These are phyloP conservation scores for Caenorhabditis plicata DNA, from an alignment of 2,888 invertebrate genomes.

Conservation along the genomic window DNA sequence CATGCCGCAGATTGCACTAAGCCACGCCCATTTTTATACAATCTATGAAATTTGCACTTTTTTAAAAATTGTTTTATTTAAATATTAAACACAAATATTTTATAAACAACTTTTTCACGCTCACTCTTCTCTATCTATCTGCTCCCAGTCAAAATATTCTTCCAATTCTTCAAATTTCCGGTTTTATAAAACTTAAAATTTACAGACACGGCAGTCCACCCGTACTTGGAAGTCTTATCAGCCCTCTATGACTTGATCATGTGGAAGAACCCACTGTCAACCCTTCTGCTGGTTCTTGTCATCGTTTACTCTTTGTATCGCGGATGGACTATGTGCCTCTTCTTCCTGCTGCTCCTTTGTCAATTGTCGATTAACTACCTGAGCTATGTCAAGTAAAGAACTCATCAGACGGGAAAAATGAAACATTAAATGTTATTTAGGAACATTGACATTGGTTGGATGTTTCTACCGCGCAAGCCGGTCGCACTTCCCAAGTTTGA, in stretches of 20 bases:
- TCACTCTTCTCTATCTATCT: too few species aligned
- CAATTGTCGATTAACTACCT: constrained; percentile 67
- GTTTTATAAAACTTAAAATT: constrained; percentile 2
- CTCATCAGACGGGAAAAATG: not conserved
- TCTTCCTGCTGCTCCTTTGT: constrained; percentile 66
- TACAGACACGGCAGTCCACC: constrained; percentile 54
- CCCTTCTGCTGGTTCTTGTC: constrained; percentile 51
- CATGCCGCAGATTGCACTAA: too few species aligned
- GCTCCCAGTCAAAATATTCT: too few species aligned
- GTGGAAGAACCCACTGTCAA: constrained; percentile 58
- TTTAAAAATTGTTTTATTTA: too few species aligned
- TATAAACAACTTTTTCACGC: too few species aligned
- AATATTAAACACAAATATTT: too few species aligned
- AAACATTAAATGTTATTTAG: constrained; percentile 51
- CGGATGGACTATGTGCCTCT: constrained; percentile 66
- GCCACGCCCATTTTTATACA: too few species aligned
- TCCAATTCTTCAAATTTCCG: not conserved
- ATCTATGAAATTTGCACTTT: too few species aligned
- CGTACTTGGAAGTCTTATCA: constrained; percentile 52
- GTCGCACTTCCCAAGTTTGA: constrained; percentile 49
- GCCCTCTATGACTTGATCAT: constrained; percentile 56
- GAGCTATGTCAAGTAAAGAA: constrained; percentile 34
- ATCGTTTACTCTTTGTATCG: constrained; percentile 66
- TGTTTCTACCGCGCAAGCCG: constrained; percentile 52
- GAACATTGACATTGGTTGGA: constrained; percentile 55